Conservation (phyloP, 2,888 invertebrate genomes). For the Blastobasis lacticolella region DNA sequence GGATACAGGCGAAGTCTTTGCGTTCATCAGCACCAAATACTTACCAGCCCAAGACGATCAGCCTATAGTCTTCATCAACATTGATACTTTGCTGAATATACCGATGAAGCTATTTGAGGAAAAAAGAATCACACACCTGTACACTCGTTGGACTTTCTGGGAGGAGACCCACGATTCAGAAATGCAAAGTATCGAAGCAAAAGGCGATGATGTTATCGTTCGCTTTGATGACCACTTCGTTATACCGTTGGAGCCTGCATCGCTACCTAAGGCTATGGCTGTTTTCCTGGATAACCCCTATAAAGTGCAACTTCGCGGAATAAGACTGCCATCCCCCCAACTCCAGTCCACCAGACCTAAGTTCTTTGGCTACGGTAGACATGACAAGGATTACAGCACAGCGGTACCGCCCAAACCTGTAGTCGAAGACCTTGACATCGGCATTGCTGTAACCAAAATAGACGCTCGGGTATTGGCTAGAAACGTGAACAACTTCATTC, state of each 20-base stretch:
- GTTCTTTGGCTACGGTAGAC: slow-evolving; percentile 44
- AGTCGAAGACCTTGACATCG: slow-evolving; percentile 30
- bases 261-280: slow-evolving; percentile 23
- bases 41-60: slow-evolving; percentile 54
- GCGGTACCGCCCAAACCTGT: slow-evolving; percentile 15
- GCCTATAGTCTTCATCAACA: slow-evolving; percentile 50
- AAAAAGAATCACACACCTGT: slow-evolving; percentile 44
- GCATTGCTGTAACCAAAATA: slow-evolving; percentile 50
- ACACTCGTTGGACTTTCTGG: slow-evolving; percentile 41
- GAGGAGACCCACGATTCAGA: slow-evolving; percentile 32
- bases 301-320: slow-evolving; percentile 46
- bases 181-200: slow-evolving; percentile 17
- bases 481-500: slow-evolving; percentile 32
- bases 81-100: slow-evolving; percentile 36
- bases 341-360: slow-evolving; percentile 12
- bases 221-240: slow-evolving; percentile 40
- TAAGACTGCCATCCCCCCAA: slow-evolving; percentile 15
- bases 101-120: slow-evolving; percentile 39
- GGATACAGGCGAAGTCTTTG: slow-evolving; percentile 44
- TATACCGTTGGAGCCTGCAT: slow-evolving; percentile 24
- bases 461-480: slow-evolving; percentile 37
- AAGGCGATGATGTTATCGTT: slow-evolving; percentile 18
- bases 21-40: slow-evolving; percentile 42
- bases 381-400: slow-evolving; percentile 31
- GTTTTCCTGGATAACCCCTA: slow-evolving; percentile 35